Evolutionary conservation across 2,797 vertebrate species (phyloP).

Genomic region (Urosaurus nigricauda): DNA sequence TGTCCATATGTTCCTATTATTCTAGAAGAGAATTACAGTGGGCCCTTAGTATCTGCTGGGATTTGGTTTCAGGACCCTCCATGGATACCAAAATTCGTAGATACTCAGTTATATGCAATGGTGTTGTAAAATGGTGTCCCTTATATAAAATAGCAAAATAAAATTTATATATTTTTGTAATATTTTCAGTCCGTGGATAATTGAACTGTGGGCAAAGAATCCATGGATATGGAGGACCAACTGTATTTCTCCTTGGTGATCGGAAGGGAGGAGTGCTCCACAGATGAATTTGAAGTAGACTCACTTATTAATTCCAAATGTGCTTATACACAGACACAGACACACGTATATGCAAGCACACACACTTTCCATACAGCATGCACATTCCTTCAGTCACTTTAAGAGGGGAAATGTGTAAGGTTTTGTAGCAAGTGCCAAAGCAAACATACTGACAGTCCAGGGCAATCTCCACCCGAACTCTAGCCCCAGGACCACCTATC

Average conservation of each 20-base stretch:
- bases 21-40: neutral
- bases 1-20: neutral
- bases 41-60: too few species aligned
- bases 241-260: neutral
- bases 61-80: too few species aligned
- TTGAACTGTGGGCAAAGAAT: too few species aligned
- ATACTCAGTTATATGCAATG: too few species aligned
- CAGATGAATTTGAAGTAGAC: conserved; percentile 48
- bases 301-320: conserved; percentile 66
- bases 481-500: conserved; percentile 70
- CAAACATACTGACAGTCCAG: conserved; percentile 37
- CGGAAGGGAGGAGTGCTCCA: conserved; percentile 28
- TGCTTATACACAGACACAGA: neutral
- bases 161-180: too few species aligned
- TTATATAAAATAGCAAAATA: too few species aligned
- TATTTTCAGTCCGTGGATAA: too few species aligned
- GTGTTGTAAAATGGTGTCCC: too few species aligned
- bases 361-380: conserved; percentile 40
- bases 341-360: neutral
- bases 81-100: too few species aligned
- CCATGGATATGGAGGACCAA: too few species aligned
- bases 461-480: conserved; percentile 45
- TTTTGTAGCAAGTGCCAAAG: conserved; percentile 49
- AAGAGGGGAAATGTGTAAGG: conserved; percentile 35
- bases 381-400: conserved; percentile 55